Evolutionary conservation across 2,113 vertebrate species (phyloP).

Genomic region (Pedetes capensis): DNA sequence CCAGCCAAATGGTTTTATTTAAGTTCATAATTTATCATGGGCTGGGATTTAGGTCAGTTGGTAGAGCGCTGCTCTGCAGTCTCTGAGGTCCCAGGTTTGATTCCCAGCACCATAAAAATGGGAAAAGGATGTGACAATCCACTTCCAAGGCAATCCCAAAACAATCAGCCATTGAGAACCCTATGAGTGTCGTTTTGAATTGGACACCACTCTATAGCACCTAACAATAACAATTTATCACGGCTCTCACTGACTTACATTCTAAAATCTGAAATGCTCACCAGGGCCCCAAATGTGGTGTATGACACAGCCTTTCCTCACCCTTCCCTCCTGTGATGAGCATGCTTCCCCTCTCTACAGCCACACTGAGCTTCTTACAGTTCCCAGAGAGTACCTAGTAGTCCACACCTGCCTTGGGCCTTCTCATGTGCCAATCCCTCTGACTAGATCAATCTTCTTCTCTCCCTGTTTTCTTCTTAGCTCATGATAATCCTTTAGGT

Average conservation of each 20-base stretch:
- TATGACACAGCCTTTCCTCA: accelerated
- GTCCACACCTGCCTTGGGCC: neutral
- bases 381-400: neutral
- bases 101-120: too few species aligned
- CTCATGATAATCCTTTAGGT: neutral
- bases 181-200: too few species aligned
- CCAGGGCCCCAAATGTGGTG: accelerated
- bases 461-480: neutral
- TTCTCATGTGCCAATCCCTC: neutral
- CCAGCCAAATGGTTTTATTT: neutral
- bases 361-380: neutral
- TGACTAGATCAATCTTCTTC: neutral
- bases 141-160: too few species aligned
- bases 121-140: too few species aligned
- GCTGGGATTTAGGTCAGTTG: too few species aligned
- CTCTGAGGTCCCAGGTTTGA: too few species aligned
- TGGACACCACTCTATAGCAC: too few species aligned
- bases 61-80: too few species aligned
- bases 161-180: too few species aligned
- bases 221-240: neutral
- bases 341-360: neutral
- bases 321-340: neutral
- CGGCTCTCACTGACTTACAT: neutral
- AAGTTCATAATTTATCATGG: neutral
- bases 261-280: neutral